Conservation (phyloP, 2,888 invertebrate genomes). For the Lochmaea capreae region DNA sequence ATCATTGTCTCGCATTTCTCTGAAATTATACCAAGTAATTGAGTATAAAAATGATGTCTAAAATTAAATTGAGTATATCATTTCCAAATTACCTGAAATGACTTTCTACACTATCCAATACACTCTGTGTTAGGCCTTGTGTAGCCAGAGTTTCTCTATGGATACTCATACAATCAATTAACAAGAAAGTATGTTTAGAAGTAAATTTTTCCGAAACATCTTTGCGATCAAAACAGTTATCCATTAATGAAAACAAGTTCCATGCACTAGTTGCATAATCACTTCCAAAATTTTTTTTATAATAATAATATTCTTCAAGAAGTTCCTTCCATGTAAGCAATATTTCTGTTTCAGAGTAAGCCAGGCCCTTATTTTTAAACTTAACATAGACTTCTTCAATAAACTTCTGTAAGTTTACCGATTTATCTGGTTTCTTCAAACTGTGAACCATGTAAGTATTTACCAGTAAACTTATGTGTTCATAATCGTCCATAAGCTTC, state of each 20-base stretch:
- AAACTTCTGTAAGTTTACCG: slow-evolving; percentile 28
- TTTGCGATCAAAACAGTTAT: slow-evolving; percentile 42
- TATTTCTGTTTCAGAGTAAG: slow-evolving; percentile 37
- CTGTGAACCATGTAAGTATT: slow-evolving; percentile 26
- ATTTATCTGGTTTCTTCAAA: slow-evolving; percentile 22
- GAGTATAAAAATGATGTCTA: neutral
- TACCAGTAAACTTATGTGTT: slow-evolving; percentile 18
- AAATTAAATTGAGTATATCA: too few species aligned
- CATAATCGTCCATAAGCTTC: slow-evolving; percentile 29
- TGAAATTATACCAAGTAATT: slow-evolving; percentile 27
- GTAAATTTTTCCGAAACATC: slow-evolving; percentile 34
- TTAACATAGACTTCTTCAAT: slow-evolving; percentile 20
- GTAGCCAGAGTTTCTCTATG: slow-evolving; percentile 31
- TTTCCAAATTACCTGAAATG: slow-evolving; percentile 13
- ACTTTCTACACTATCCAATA: slow-evolving; percentile 19
- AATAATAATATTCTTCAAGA: slow-evolving; percentile 37
- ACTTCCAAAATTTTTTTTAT: slow-evolving; percentile 34
- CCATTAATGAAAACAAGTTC: slow-evolving; percentile 42
- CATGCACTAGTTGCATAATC: slow-evolving; percentile 41
- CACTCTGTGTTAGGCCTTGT: slow-evolving; percentile 30
- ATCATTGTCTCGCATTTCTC: slow-evolving; percentile 34
- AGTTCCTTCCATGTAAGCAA: slow-evolving; percentile 40
- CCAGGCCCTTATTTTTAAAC: slow-evolving; percentile 22
- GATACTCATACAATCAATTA: slow-evolving; percentile 38
- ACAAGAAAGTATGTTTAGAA: slow-evolving; percentile 16